Evolutionary conservation across 2,797 vertebrate genomes (phyloP), one percentile per base, ranked within the genome.

Genomic region (Thamnophis elegans): DNA sequence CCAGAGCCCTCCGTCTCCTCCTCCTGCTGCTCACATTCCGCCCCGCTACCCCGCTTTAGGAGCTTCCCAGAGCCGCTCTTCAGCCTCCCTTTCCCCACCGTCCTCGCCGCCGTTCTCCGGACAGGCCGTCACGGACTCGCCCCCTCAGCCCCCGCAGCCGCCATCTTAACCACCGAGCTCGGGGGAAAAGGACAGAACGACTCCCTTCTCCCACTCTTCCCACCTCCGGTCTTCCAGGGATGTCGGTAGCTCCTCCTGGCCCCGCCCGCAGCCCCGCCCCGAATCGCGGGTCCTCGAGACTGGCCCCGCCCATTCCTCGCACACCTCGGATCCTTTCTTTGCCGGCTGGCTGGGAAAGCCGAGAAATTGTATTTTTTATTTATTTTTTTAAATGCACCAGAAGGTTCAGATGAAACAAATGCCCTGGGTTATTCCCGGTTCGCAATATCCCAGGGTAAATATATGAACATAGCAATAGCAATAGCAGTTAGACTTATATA

Each of bases 111-210:
- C 91, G 95, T 91, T 93, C 94, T 94, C 96, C 95, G 95, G 95
- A 95, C 93, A 95, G 96, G 94, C 93, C 96, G 96, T 98, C 98
- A 98, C 97, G 95, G 96, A 93, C 96, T 97, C 97, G 97, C 96
- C 85, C 97, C 97, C 96, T 96, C 97, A 68, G 97, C 98, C 96
- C 91, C 96, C 93, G 32, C 91, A 28, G 98, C 98, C 99, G 99
- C 99, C 98, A 99, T 99, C 98, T 99, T 99, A 98, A 99, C 99
- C 98, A 99, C 98, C 98, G 99, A 98, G 98, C 96, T 95, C 97
- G 93, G 96, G 89, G 89, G 94, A 65, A 95, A 95, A 95, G 93
- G 94, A 96, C 96, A 98, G 98, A 96, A 96, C 98, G 91, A 97
- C 93, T 96, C 95, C 91, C 92, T 93, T 92, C 95, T 90, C 92